phyloP scores from a whole-genome alignment of 2,888 invertebrate genomes.

The Napeogenes inachia region DNA sequence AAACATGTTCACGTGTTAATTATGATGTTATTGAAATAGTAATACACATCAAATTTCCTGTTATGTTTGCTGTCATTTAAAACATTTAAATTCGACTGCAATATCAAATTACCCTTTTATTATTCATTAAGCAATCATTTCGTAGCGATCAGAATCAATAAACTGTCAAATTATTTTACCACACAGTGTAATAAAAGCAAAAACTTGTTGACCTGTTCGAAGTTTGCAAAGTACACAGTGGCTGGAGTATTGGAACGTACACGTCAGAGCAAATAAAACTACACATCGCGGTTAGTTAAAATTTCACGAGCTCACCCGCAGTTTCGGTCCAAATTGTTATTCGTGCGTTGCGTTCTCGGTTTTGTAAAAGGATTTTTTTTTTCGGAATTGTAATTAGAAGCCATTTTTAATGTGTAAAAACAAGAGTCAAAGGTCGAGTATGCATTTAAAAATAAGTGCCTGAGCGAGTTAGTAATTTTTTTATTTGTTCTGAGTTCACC shows the following conservation, averaged over 20 bases:
- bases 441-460: background rate
- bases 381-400: conserved; percentile 34
- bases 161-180: conserved; percentile 27
- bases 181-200: conserved; percentile 2
- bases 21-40: background rate
- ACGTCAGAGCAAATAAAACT: conserved; percentile 58
- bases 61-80: conserved; percentile 3
- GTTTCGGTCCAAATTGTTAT: conserved; percentile 32
- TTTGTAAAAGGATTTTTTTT: conserved; percentile 13
- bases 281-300: conserved; percentile 51
- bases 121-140: conserved; percentile 26
- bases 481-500: background rate
- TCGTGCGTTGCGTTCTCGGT: conserved; percentile 29
- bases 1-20: too few relatives aligned
- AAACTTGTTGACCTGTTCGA: conserved; percentile 17
- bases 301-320: conserved; percentile 50
- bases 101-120: conserved; percentile 20
- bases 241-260: conserved; percentile 36
- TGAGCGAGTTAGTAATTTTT: background rate
- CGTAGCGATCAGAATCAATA: conserved; percentile 29
- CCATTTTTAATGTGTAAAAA: conserved; percentile 17
- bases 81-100: conserved; percentile 8
- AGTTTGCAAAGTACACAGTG: conserved; percentile 19
- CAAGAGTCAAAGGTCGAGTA: conserved; percentile 12
- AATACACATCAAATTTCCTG: background rate